A percentile compares a stretch with the other conserved stretches of the same genome.
phyloP scores from a whole-genome alignment of 2,888 invertebrate species.

The Lissonota sp. region DNA sequence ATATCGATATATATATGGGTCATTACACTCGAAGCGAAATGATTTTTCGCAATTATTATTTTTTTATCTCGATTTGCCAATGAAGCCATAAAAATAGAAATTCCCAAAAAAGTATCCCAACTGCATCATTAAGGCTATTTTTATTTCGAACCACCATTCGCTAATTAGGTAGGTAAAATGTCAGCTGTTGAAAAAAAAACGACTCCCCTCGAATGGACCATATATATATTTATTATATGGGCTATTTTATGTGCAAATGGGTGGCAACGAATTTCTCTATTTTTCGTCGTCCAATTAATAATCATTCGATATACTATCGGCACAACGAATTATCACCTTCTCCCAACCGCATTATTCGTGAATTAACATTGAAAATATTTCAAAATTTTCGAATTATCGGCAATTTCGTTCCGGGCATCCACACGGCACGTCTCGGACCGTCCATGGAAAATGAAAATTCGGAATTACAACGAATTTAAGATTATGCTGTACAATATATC shows the following conservation, averaged over 20 bases:
- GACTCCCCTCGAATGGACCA: too few relatives aligned
- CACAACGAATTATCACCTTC: background rate
- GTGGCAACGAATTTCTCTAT: conserved; percentile 19
- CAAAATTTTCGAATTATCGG: conserved; percentile 6
- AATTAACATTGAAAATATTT: conserved; percentile 17
- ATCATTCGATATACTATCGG: background rate
- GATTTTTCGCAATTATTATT: too few relatives aligned
- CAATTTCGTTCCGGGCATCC: conserved; percentile 29
- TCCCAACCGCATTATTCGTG: background rate
- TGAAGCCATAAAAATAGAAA: too few relatives aligned
- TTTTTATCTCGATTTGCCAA: too few relatives aligned
- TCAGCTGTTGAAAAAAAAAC: too few relatives aligned
- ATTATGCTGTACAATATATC: conserved; percentile 60
- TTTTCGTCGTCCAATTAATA: background rate
- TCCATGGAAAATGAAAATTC: conserved; percentile 62
- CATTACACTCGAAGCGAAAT: too few relatives aligned
- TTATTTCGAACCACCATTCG: too few relatives aligned
- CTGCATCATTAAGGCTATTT: too few relatives aligned
- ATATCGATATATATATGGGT: too few relatives aligned
- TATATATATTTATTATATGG: too few relatives aligned
- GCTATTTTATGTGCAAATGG: background rate
- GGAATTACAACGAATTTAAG: conserved; percentile 61
- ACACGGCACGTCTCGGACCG: conserved; percentile 54
- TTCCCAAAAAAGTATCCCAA: too few relatives aligned
- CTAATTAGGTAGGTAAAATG: too few relatives aligned